Base-by-base conservation (phyloP, 2,797 vertebrate genomes). In the Diceros bicornis region DNA sequence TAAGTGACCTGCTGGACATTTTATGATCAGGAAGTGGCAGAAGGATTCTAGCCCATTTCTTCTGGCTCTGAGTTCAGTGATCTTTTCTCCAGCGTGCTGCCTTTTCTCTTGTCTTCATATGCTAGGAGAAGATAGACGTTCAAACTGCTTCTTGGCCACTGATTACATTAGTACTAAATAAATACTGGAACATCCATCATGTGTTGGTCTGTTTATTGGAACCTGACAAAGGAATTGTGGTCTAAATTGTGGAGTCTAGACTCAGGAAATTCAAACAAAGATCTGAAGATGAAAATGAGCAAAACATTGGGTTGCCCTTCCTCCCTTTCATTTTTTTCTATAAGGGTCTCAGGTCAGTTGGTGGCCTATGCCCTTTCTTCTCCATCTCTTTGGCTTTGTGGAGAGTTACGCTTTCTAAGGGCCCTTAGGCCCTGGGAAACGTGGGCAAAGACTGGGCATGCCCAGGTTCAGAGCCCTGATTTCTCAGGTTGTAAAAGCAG, bases 401-500 rank as follows among this genome's bases (percentile, higher is more conserved):
- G 55, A 88, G 57, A 81, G 50, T 27, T 89, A 18, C 25, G 14
- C 50, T 92, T 87, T 88, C 34, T 44, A 29, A 5, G 29, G 91
- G 37, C 50, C 41, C 41, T 50, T 41, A 64, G 57, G 12, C 41
- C 29, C 74, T 61, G n/a, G 59, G 44, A 93, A 88, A 83, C 23
- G 23, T 17, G 3, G 32, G n/a, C 57, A 81, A 64, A 95, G n/a
- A 50, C 17, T 32, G 64, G 16, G 8, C 44, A 44, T 57, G 37
- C 20, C 84, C 0, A 0, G n/a, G 21, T 85, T 94, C 61, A 55
- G 37, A 91, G 34, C 37, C 25, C 41, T 93, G 50, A 32, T 82
- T 93, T 94, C 66, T 91, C 81, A 90, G 59, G 13, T 66, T 93
- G 17, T 93, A 83, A 95, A 96, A 92, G 57, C 41, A 77, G 82